Percentiles rank a stretch among this genome's conserved stretches.
phyloP scores from a whole-genome alignment of 2,113 vertebrate genomes.

The Rostratula benghalensis region DNA sequence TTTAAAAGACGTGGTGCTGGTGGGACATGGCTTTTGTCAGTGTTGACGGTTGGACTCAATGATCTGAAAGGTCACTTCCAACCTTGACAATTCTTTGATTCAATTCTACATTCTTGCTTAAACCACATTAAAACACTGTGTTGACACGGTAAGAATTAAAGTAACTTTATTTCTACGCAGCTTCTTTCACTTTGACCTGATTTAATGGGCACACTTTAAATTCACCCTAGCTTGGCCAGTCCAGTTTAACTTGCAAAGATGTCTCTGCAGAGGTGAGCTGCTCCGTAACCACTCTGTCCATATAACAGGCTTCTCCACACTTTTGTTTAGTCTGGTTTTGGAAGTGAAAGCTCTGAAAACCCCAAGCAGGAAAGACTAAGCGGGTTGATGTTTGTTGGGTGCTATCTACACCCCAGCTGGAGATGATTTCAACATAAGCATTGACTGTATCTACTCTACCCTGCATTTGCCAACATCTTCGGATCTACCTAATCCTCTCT shows the following conservation, averaged over 20 bases:
- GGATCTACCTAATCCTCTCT: neutral
- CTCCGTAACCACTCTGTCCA: neutral
- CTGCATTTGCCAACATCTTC: neutral
- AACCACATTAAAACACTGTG: neutral
- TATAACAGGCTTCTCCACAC: neutral
- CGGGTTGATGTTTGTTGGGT: neutral
- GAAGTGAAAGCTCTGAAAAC: neutral
- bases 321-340: neutral
- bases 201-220: neutral
- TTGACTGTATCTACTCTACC: neutral
- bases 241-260: neutral
- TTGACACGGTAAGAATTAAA: neutral
- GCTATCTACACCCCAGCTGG: neutral
- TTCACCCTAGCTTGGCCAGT: neutral
- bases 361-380: neutral
- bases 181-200: neutral
- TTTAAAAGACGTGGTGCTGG: neutral
- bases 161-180: neutral
- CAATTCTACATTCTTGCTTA: neutral
- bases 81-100: neutral
- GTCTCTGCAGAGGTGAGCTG: neutral
- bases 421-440: neutral
- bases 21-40: neutral
- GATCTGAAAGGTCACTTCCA: neutral
- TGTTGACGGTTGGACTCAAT: neutral